These are phyloP conservation scores for Istiophorus platypterus DNA, from an alignment of 2,113 vertebrate genomes.

Conservation along the genomic window DNA sequence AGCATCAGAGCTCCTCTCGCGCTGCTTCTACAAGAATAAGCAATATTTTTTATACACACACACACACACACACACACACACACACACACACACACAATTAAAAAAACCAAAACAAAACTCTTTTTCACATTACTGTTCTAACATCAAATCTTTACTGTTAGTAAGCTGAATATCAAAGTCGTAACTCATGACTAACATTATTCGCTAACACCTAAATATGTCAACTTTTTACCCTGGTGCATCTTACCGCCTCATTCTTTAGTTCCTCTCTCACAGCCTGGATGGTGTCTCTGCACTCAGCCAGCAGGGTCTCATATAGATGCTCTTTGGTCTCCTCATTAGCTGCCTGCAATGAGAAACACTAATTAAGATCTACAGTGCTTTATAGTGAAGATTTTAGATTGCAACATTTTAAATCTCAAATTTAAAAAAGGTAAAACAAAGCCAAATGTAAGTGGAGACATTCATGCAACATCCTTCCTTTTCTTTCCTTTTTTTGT, in stretches of 20 bases:
- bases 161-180: background rate
- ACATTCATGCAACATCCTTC: no score
- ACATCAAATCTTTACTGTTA: background rate
- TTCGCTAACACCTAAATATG: no score
- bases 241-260: conserved; percentile 91
- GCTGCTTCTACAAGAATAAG: conserved; percentile 87
- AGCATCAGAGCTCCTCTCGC: conserved; percentile 88
- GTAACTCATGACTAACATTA: no score
- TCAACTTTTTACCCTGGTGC: background rate
- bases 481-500: no score
- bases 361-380: background rate
- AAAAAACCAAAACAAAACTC: no score
- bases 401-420: no score
- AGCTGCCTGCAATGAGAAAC: conserved; percentile 89
- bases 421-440: no score
- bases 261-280: conserved; percentile 96
- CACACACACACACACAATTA: no score
- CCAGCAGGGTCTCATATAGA: conserved; percentile 95
- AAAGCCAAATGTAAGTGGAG: no score
- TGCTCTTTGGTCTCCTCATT: conserved; percentile 97
- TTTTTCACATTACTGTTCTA: background rate
- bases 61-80: no score
- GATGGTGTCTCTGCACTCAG: conserved; percentile 97
- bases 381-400: no score
- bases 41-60: background rate